Evolutionary conservation across 2,888 invertebrate species (phyloP).

Genomic region (Drosophila merina): DNA sequence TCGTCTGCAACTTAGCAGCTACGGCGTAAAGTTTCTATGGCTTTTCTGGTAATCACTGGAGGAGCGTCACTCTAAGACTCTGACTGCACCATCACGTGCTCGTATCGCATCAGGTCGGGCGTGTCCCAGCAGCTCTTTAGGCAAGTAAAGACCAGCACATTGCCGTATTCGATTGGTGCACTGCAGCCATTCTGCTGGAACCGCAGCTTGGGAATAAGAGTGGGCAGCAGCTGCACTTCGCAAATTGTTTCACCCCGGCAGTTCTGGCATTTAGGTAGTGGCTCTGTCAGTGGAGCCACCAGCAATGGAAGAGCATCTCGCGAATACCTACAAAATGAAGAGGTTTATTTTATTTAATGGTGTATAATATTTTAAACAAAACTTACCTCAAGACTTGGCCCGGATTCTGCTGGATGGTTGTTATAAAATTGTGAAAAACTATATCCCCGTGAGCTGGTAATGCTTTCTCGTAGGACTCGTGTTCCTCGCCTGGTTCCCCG

Average conservation of each 20-base stretch:
- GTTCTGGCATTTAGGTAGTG: slow-evolving; percentile 86
- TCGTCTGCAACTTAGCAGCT: slow-evolving; percentile 30
- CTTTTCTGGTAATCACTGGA: slow-evolving; percentile 3
- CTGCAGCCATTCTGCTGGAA: slow-evolving; percentile 86
- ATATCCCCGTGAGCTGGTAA: slow-evolving; percentile 92
- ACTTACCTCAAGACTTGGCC: slow-evolving; percentile 92
- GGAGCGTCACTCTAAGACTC: slow-evolving; percentile 84
- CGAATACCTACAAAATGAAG: slow-evolving; percentile 87
- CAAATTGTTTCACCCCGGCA: slow-evolving; percentile 90
- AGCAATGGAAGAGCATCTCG: slow-evolving; percentile 89
- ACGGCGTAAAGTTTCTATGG: slow-evolving; percentile 14
- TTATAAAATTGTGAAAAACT: slow-evolving; percentile 91
- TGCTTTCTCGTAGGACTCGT: slow-evolving; percentile 92
- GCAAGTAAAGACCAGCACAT: slow-evolving; percentile 93
- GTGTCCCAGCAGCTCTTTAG: slow-evolving; percentile 93
- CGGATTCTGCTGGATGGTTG: slow-evolving; percentile 89
- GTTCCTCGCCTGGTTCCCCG: slow-evolving; percentile 71
- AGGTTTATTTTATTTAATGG: too few species aligned
- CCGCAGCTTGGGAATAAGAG: slow-evolving; percentile 89
- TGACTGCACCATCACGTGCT: slow-evolving; percentile 90
- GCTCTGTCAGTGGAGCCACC: slow-evolving; percentile 87
- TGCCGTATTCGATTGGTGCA: slow-evolving; percentile 91
- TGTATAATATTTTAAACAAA: too few species aligned
- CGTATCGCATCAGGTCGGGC: slow-evolving; percentile 88
- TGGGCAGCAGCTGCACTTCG: slow-evolving; percentile 93